These are phyloP conservation scores for Callionymus lyra DNA, from an alignment of 2,113 vertebrate genomes.

Conservation along the genomic window DNA sequence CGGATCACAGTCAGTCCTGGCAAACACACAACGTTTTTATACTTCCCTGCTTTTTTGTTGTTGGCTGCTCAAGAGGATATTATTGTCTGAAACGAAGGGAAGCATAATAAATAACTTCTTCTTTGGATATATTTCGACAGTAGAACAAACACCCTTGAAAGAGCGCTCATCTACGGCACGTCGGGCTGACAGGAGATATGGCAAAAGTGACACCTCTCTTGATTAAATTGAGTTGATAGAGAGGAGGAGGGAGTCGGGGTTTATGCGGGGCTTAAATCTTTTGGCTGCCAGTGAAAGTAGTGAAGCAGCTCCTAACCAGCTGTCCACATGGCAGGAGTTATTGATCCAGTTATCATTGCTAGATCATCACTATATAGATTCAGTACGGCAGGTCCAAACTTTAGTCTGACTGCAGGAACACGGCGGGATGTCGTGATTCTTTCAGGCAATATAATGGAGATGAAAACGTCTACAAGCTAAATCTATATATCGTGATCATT, in stretches of 20 bases:
- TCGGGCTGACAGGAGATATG: slow-evolving; percentile 57
- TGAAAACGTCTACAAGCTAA: background rate
- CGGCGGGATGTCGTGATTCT: slow-evolving; percentile 10
- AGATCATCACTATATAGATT: slow-evolving; percentile 62
- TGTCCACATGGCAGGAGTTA: slow-evolving; percentile 61
- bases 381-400: slow-evolving; percentile 26
- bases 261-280: slow-evolving; percentile 21
- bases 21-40: slow-evolving; percentile 3
- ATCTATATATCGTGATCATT: background rate
- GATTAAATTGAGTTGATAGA: slow-evolving; percentile 59
- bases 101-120: slow-evolving; percentile 27
- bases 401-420: slow-evolving; percentile 17
- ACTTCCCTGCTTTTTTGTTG: slow-evolving; percentile 6
- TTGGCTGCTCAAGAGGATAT: too few species aligned
- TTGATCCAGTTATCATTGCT: slow-evolving; percentile 64
- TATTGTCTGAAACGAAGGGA: background rate
- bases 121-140: slow-evolving; percentile 66
- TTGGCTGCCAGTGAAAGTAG: slow-evolving; percentile 41
- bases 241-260: background rate
- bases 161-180: slow-evolving; percentile 60
- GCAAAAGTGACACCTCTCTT: slow-evolving; percentile 64
- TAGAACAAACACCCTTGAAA: slow-evolving; percentile 69
- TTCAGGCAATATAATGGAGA: slow-evolving; percentile 2
- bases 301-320: slow-evolving; percentile 45
- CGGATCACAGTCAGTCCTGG: slow-evolving; percentile 40